Percentiles rank a stretch among this genome's conserved stretches.
Evolutionary conservation across 37 sponge, comb jelly and placozoan species (phyloP).

Genomic region (Beroe forskalii): DNA sequence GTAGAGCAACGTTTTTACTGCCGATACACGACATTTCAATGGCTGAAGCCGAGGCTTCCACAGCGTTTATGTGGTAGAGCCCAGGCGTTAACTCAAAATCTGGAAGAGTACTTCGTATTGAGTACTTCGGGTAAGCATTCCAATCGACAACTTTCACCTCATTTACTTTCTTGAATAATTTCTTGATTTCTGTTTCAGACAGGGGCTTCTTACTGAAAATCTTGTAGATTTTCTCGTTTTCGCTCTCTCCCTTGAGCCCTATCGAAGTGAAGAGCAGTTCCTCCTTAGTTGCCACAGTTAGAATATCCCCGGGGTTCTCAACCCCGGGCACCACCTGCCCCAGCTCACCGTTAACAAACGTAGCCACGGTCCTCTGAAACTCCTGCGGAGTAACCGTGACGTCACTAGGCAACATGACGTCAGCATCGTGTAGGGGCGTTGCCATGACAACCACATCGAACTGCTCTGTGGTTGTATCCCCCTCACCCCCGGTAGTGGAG

Average conservation of each 20-base stretch:
- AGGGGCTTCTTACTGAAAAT: neutral
- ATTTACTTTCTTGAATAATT: neutral
- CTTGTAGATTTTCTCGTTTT: neutral
- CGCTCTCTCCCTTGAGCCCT: neutral
- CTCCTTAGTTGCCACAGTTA: neutral
- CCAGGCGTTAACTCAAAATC: slow-evolving; percentile 2
- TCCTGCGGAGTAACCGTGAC: neutral
- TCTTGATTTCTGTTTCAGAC: neutral
- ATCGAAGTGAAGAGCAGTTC: neutral
- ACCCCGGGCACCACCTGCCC: neutral
- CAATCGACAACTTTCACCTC: slow-evolving; percentile 19
- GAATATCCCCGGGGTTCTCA: slow-evolving; percentile 15
- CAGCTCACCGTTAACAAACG: neutral
- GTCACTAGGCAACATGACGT: neutral
- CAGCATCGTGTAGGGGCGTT: slow-evolving; percentile 29
- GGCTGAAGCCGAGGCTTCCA: slow-evolving; percentile 4
- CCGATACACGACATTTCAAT: slow-evolving; percentile 40
- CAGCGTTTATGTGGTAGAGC: slow-evolving; percentile 4
- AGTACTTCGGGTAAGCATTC: slow-evolving; percentile 21
- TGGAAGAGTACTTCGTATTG: neutral
- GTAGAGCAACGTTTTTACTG: neutral
- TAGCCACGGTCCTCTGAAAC: slow-evolving; percentile 15
- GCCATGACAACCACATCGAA: slow-evolving; percentile 3
- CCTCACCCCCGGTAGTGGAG: neutral
- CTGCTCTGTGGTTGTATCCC: neutral